These are phyloP conservation scores for Glyphotaelius pellucidus DNA, from an alignment of 2,888 invertebrate species.

Conservation along the genomic window DNA sequence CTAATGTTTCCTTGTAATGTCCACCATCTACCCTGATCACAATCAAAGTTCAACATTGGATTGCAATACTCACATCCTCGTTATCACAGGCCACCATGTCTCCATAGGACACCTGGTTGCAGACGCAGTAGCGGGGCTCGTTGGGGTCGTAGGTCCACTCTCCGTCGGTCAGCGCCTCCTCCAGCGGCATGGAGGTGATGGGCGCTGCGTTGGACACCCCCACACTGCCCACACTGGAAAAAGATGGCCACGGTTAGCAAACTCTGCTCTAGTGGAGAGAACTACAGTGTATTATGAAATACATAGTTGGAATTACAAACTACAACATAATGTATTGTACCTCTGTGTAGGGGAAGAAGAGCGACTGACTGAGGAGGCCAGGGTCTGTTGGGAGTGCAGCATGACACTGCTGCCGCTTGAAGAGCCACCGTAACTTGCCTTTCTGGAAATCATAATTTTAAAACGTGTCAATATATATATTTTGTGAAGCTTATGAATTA, in stretches of 20 bases:
- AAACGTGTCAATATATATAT: not conserved
- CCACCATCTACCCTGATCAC: not conserved
- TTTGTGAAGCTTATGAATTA: not conserved
- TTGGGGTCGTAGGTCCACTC: slow-evolving; percentile 98
- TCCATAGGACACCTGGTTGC: slow-evolving; percentile 98
- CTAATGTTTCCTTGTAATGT: too few species aligned
- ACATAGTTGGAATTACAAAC: not conserved
- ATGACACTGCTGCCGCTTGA: slow-evolving; percentile 67
- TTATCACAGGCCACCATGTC: slow-evolving; percentile 99
- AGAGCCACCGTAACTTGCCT: slow-evolving; percentile 70
- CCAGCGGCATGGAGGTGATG: slow-evolving; percentile 71
- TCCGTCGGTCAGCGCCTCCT: slow-evolving; percentile 77
- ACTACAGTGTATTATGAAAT: not conserved
- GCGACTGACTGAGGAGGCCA: slow-evolving; percentile 71
- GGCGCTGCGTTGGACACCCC: slow-evolving; percentile 64
- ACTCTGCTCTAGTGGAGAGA: not conserved
- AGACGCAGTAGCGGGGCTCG: slow-evolving; percentile 95
- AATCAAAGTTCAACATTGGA: not conserved
- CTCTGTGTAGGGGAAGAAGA: slow-evolving; percentile 75
- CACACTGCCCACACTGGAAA: slow-evolving; percentile 64
- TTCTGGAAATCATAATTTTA: slow-evolving; percentile 69
- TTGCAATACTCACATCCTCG: slow-evolving; percentile 86
- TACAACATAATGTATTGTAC: slow-evolving; percentile 67
- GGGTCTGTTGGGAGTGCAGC: slow-evolving; percentile 62
- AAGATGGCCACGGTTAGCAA: not conserved